Evolutionary conservation across 2,797 vertebrate species (phyloP).

Genomic region (Garrulus glandarius): DNA sequence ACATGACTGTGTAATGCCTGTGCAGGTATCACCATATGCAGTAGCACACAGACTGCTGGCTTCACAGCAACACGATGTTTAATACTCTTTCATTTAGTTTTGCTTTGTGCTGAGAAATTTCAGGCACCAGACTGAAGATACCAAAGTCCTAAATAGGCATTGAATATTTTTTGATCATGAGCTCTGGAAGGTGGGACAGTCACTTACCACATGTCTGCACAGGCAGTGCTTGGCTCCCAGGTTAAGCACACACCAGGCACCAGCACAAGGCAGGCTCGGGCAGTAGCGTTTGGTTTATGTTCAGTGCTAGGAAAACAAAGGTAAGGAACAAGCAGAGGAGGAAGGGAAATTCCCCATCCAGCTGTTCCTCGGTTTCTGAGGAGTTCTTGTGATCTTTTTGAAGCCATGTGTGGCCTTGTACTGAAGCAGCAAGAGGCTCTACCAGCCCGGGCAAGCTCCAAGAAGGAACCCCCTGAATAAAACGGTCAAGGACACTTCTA

Average conservation of each 20-base stretch:
- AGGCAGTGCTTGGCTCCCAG: background rate
- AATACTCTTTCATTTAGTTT: background rate
- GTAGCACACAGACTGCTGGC: background rate
- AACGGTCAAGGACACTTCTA: background rate
- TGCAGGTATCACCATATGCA: background rate
- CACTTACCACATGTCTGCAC: background rate
- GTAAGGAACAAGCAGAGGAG: background rate
- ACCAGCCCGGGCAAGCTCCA: background rate
- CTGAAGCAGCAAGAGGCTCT: background rate
- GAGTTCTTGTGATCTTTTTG: background rate
- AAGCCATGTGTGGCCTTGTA: rapidly evolving
- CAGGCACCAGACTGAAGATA: background rate
- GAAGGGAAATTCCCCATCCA: background rate
- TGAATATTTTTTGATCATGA: rapidly evolving
- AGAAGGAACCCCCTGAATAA: background rate
- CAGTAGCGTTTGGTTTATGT: background rate
- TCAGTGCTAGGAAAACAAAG: background rate
- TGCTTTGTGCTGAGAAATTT: background rate
- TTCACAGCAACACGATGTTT: background rate
- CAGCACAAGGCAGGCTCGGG: rapidly evolving
- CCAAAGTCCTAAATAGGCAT: background rate
- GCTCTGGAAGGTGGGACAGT: background rate
- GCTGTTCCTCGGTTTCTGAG: background rate
- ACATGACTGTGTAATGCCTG: background rate
- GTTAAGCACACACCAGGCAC: background rate